A percentile compares a stretch with the other conserved stretches of the same genome.
Conservation (phyloP, 92 coral and sea anemone species). For the Parazoanthus atlanticus region DNA sequence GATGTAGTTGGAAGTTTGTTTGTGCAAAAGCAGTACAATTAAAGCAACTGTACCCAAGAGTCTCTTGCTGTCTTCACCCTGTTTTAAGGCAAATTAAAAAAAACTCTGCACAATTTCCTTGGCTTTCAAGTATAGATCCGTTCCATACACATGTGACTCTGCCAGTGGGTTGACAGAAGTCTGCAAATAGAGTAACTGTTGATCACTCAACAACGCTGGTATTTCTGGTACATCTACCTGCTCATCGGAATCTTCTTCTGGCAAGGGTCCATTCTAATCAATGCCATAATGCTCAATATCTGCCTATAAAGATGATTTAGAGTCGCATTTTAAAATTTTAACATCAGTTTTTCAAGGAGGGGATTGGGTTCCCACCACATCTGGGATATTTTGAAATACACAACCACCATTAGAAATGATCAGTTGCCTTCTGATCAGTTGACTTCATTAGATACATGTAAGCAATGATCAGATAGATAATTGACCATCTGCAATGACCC, state of each 20-base stretch:
- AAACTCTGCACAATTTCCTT: conserved; percentile 38
- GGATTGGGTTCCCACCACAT: background rate
- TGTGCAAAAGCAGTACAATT: background rate
- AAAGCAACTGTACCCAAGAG: background rate
- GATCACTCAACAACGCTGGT: conserved; percentile 34
- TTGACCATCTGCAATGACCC: too few relatives aligned
- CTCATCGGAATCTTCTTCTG: conserved; percentile 47
- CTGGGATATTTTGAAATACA: too few relatives aligned
- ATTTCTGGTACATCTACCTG: conserved; percentile 53
- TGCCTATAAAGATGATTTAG: conserved; percentile 13
- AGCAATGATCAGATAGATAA: too few relatives aligned
- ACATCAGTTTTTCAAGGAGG: background rate
- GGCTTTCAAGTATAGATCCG: conserved; percentile 52
- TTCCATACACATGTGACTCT: conserved; percentile 52
- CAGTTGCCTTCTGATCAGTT: too few relatives aligned
- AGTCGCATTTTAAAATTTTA: background rate
- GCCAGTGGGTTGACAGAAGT: conserved; percentile 48
- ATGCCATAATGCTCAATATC: conserved; percentile 43
- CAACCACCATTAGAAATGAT: too few relatives aligned
- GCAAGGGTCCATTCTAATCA: conserved; percentile 54
- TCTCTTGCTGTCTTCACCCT: background rate
- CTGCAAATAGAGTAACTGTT: conserved; percentile 23
- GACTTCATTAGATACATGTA: too few relatives aligned
- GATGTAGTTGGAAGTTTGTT: background rate
- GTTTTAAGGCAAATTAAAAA: too few relatives aligned